Conservation (phyloP, 2,888 invertebrate genomes). For the Leptinotarsa tumamoca region DNA sequence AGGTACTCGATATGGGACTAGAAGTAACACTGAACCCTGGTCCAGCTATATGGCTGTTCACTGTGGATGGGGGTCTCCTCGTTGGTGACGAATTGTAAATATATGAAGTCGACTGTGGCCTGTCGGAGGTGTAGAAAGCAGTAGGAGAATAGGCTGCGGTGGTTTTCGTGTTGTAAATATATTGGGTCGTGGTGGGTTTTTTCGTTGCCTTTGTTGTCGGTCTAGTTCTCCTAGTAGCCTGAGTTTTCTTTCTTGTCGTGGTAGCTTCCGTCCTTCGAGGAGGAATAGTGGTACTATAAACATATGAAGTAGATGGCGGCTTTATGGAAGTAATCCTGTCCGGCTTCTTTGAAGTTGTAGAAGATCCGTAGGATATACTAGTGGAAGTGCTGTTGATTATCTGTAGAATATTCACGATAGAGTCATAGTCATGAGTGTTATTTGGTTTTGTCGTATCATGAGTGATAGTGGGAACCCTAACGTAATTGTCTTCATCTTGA, state of each 20-base stretch:
- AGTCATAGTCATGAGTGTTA: constrained; percentile 68
- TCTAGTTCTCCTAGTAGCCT: constrained; percentile 61
- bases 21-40: constrained; percentile 58
- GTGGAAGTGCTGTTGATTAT: constrained; percentile 70
- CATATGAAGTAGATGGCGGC: constrained; percentile 66
- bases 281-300: constrained; percentile 55
- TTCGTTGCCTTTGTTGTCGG: constrained; percentile 59
- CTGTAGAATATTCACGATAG: constrained; percentile 73
- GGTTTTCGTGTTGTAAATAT: constrained; percentile 51
- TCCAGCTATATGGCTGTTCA: constrained; percentile 55
- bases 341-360: constrained; percentile 55
- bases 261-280: constrained; percentile 51
- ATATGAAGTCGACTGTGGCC: constrained; percentile 66
- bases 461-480: constrained; percentile 71
- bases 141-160: constrained; percentile 56
- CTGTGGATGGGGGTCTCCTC: constrained; percentile 47
- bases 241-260: constrained; percentile 49
- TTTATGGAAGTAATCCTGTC: constrained; percentile 53
- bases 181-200: constrained; percentile 44
- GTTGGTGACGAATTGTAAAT: constrained; percentile 58
- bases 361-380: constrained; percentile 64
- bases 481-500: constrained; percentile 68
- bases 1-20: constrained; percentile 48
- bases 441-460: constrained; percentile 58
- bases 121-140: constrained; percentile 55